Base-by-base conservation (phyloP, 2,888 invertebrate species). In the Acronicta psi region DNA sequence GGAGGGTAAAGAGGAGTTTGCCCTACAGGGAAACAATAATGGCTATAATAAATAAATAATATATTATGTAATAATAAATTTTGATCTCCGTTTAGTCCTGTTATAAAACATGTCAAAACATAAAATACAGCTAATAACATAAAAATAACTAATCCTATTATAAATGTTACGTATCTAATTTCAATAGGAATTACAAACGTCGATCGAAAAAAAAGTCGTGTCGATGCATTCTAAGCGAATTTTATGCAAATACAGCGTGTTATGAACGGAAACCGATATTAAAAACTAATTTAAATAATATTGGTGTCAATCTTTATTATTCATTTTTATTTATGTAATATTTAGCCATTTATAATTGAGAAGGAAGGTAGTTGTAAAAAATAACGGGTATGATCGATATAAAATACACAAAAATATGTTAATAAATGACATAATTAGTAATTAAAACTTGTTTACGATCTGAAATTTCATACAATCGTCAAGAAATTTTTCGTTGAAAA, bases 101-200 rank as follows among this genome's bases (percentile, higher is more conserved):
- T n/a, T n/a, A 4, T 20, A 20, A 7, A n/a, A 34, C n/a, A 7
- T 45, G 58, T 31, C 45, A 50, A 42, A 53, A 52, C 3, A 52
- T 62, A 36, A 53, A 47, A 59, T 54, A 63, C 9, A 40, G 37
- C 54, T 41, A 34, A 43, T 44, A 45, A 50, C 8, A 18, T 23
- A 36, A 58, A 13, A 60, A 52, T 57, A 54, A 59, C 16, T 63
- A 63, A 70, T 55, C 60, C 38, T 46, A 57, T 59, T 45, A 54
- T 8, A 40, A 55, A 31, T n/a, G 18, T 36, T 44, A 50, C 36
- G 5, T 59, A 36, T 57, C n/a, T 8, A 23, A 55, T 47, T 37
- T 38, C 3, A 44, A 53, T 50, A 41, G 42, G 16, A 54, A 49
- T 72, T 54, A 56, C 54, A 69, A 73, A 77, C 66, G n/a, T n/a